Evolutionary conservation across 2,888 invertebrate genomes (phyloP), one percentile per base, ranked within the genome.

Genomic region (Mellilla xanthometata): DNA sequence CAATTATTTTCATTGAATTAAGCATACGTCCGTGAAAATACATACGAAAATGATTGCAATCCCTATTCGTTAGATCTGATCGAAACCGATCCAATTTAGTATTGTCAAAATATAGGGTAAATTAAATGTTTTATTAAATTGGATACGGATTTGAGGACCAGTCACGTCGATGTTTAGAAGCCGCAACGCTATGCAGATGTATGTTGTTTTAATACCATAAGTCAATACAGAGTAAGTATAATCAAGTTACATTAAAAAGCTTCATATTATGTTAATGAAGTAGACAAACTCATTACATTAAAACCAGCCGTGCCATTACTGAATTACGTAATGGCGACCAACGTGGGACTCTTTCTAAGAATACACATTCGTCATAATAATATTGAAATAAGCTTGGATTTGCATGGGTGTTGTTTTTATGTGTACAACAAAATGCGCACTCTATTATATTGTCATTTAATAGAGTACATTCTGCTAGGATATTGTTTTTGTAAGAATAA

Each of bases 281-380:
- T 52, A 49, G 49, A 42, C 27, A 27, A 35, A 23, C 31, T 35
- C 31, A 40, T 40, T 39, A 46, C 22, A n/a, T 27, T 31, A 35
- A 26, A 35, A 28, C 40, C 12, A 9, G 34, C 42, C 50, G 24
- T 52, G 33, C 26, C 44, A 39, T 36, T 47, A 44, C 43, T 52
- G 36, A 43, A 52, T 44, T 52, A 43, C 30, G 52, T 64, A 62
- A 56, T 60, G 60, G 56, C 59, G 57, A 60, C 62, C 59, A 54
- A 48, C 52, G 49, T 52, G 58, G 56, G 52, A 46, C 56, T 38
- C 15, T 22, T 44, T 24, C 39, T 28, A 22, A 15, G 24, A 42
- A 46, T 36, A 26, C 13, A 19, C 10, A 34, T 46, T 41, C 35
- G 11, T 35, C 24, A 43, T 36, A 32, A 29, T 35, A 42, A 36